Base-by-base conservation (phyloP, 2,113 vertebrate genomes). In the Muntiacus reevesi region DNA sequence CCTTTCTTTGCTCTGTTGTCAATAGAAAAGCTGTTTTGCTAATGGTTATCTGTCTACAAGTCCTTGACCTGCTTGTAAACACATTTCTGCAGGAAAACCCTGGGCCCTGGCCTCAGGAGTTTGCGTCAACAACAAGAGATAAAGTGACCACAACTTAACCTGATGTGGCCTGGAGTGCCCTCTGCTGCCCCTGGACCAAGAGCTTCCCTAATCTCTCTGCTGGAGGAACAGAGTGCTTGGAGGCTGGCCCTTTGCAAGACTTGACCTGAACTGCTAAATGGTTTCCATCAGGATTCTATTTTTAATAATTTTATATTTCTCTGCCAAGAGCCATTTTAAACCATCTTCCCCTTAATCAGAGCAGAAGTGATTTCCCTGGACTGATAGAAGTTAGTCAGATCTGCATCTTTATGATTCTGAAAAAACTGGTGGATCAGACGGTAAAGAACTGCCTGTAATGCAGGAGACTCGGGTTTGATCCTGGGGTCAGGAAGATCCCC, bases 31-130 rank as follows among this genome's bases (percentile, higher is more conserved):
- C 99, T 99, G 99, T 99, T 99, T 99, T 99, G 99, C 99, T 99
- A 99, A 99, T 99, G 99, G 99, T 99, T 99, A 99, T 99, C 99
- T 99, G 99, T 99, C 99, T 99, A 98, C 98, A 99, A 99, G 99
- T 99, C 99, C 99, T 99, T 99, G 99, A 99, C 99, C 99, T 99
- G 99, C 98, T 99, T 99, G 99, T 99, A 99, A 99, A 99, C 99
- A 99, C 98, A 98, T 99, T 99, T 99, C 99, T 99, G 97, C 99
- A 99, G 99, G 99, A 99, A 99, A 99, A 99, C 98, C 98, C 98
- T 98, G 98, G 98, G 99, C 98, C 98, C 88, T 98, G 99, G 99
- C 99, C 99, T 99, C 99, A 54, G 98, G 99, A 99, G 99, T 99
- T 99, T 99, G 99, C 99, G 99, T 99, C 99, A 99, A 99, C 99